Percentiles rank a stretch among this genome's conserved stretches.
Conservation (phyloP, 2,113 vertebrate species). For the Datnioides undecimradiatus region DNA sequence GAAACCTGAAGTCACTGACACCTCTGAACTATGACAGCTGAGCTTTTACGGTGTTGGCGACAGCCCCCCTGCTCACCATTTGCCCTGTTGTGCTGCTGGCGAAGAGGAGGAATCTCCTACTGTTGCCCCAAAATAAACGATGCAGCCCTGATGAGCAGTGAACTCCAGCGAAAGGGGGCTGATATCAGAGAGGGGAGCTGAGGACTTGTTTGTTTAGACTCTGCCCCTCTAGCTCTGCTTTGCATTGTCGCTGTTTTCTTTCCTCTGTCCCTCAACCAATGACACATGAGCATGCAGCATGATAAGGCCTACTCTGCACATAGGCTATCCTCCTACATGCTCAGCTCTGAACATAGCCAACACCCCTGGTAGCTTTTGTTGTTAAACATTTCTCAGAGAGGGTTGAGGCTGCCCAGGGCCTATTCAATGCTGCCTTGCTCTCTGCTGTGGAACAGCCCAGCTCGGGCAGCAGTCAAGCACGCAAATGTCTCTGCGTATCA, state of each 20-base stretch:
- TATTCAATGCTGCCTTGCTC: slow-evolving; percentile 30
- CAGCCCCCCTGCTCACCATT: background rate
- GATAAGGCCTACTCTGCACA: slow-evolving; percentile 4
- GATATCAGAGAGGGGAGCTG: slow-evolving; percentile 20
- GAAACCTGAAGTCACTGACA: slow-evolving; percentile 44
- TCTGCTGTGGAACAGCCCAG: slow-evolving; percentile 35
- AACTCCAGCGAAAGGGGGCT: background rate
- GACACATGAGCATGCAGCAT: background rate
- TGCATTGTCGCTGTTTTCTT: slow-evolving; percentile 1
- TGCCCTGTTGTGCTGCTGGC: background rate
- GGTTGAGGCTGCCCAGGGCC: slow-evolving; percentile 34
- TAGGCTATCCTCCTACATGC: background rate
- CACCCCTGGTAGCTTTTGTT: slow-evolving; percentile 11
- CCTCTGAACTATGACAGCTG: slow-evolving; percentile 48
- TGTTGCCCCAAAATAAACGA: background rate
- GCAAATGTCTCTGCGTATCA: slow-evolving; percentile 74
- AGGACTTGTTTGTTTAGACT: slow-evolving; percentile 30
- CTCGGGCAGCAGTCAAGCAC: slow-evolving; percentile 67
- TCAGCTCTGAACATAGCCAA: background rate
- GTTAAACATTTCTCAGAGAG: slow-evolving; percentile 22
- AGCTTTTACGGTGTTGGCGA: slow-evolving; percentile 5
- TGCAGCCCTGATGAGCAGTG: background rate
- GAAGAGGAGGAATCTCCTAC: background rate
- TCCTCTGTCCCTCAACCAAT: slow-evolving; percentile 6
- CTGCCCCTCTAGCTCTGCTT: slow-evolving; percentile 5